A percentile compares a stretch with the other conserved stretches of the same genome.
These are phyloP conservation scores for Gnathonemus longibarbis DNA, from an alignment of 2,113 vertebrate genomes.

Conservation along the genomic window DNA sequence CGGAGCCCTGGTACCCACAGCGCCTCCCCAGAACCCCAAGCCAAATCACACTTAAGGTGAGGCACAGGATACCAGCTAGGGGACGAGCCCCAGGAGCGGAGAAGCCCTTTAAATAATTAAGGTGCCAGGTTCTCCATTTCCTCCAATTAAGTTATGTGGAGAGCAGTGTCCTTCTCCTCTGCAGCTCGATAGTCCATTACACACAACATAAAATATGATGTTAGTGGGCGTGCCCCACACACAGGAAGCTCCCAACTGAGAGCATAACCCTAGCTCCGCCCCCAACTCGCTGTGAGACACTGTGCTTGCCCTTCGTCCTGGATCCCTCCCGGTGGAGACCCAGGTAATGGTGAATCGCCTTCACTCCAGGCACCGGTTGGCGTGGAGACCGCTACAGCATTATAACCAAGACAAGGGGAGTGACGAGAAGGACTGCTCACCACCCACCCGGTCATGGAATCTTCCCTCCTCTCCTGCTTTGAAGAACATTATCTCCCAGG, in stretches of 20 bases:
- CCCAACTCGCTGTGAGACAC: slow-evolving; percentile 1
- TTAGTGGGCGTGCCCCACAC: neutral
- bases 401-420: neutral
- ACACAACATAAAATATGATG: slow-evolving; percentile 4
- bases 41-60: neutral
- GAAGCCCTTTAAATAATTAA: slow-evolving; percentile 23
- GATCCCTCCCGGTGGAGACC: neutral
- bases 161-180: slow-evolving; percentile 1
- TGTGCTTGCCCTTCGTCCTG: neutral
- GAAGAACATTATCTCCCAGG: neutral
- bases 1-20: neutral
- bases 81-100: neutral
- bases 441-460: neutral
- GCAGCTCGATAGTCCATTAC: slow-evolving; percentile 20
- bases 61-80: neutral
- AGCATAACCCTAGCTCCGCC: slow-evolving; percentile 19
- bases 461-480: neutral
- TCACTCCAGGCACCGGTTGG: neutral
- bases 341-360: neutral
- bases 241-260: slow-evolving; percentile 15
- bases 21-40: neutral
- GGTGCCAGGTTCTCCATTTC: slow-evolving; percentile 5
- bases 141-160: slow-evolving; percentile 6
- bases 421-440: neutral
- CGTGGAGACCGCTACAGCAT: neutral